A percentile compares a stretch with the other conserved stretches of the same genome.
Evolutionary conservation across 2,888 invertebrate species (phyloP).

Genomic region (Oscheius sp.): DNA sequence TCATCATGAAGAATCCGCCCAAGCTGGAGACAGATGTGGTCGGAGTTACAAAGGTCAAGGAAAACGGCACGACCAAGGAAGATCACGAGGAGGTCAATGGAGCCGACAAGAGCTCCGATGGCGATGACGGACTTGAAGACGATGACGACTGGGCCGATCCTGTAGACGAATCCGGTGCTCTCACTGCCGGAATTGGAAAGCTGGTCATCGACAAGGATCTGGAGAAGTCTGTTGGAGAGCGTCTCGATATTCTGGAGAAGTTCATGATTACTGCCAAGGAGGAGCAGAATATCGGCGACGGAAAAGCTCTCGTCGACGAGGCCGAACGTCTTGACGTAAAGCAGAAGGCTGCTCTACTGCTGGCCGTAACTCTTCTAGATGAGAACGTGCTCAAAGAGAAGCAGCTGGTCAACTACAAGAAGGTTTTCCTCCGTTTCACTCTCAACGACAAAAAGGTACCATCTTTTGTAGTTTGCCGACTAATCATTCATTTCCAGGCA

Average conservation of each 20-base stretch:
- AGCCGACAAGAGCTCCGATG: conserved; percentile 30
- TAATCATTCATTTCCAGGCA: conserved; percentile 49
- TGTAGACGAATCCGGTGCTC: conserved; percentile 87
- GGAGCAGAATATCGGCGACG: conserved; percentile 49
- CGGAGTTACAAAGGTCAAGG: conserved; percentile 44
- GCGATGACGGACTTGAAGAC: conserved; percentile 74
- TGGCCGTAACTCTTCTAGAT: conserved; percentile 87
- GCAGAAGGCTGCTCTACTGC: conserved; percentile 88
- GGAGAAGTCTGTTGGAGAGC: conserved; percentile 93
- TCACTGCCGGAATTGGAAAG: conserved; percentile 78
- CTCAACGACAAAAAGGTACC: conserved; percentile 62
- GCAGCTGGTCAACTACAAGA: conserved; percentile 82
- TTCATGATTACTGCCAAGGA: conserved; percentile 77
- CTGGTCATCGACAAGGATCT: conserved; percentile 94
- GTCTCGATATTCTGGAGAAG: conserved; percentile 93
- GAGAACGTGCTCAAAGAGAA: conserved; percentile 76
- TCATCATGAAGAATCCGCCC: conserved; percentile 98
- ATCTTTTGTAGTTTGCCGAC: not conserved
- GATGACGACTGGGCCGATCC: conserved; percentile 95
- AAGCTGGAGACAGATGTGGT: conserved; percentile 58
- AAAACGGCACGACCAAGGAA: conserved; percentile 37
- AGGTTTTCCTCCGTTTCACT: conserved; percentile 76
- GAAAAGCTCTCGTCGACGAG: conserved; percentile 78
- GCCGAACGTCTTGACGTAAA: conserved; percentile 93
- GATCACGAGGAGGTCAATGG: conserved; percentile 12